phyloP scores from a whole-genome alignment of 1,140 invertebrate genomes.

The Drosophila teissieri region DNA sequence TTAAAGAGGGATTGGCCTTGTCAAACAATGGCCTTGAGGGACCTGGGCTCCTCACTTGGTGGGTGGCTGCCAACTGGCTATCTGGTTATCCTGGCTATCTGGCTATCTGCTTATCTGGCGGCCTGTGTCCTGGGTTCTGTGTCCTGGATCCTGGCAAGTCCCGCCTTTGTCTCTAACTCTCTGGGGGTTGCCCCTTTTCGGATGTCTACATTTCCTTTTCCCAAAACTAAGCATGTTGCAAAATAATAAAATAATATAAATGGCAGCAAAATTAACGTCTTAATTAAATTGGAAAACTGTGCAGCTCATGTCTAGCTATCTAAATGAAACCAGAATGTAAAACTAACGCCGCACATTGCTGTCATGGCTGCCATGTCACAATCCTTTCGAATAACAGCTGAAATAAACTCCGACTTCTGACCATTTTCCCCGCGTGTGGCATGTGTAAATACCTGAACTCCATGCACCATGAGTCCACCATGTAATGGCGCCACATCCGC shows the following conservation, averaged over 20 bases:
- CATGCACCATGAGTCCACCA: neutral
- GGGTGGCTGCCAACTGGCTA: neutral
- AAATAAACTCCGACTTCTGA: neutral
- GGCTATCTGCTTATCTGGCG: no score
- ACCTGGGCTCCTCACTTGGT: conserved; percentile 3
- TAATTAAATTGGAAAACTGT: neutral
- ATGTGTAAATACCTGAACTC: neutral
- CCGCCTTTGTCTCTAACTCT: neutral
- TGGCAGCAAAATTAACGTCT: neutral
- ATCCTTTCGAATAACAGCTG: no score
- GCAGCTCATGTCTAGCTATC: no score
- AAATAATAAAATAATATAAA: neutral
- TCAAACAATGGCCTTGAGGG: conserved; percentile 48
- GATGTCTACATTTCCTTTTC: neutral
- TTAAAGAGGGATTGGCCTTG: conserved; percentile 23
- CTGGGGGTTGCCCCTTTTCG: neutral
- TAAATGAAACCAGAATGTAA: no score
- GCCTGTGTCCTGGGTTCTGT: no score
- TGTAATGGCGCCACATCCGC: neutral
- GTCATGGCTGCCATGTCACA: neutral
- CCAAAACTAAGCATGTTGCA: neutral
- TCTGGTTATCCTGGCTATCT: no score
- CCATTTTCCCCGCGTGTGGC: neutral
- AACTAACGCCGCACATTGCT: no score
- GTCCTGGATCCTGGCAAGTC: no score